Percentiles rank a stretch among this genome's conserved stretches.
phyloP scores from a whole-genome alignment of 2,888 invertebrate species.

The Theristus sp. region DNA sequence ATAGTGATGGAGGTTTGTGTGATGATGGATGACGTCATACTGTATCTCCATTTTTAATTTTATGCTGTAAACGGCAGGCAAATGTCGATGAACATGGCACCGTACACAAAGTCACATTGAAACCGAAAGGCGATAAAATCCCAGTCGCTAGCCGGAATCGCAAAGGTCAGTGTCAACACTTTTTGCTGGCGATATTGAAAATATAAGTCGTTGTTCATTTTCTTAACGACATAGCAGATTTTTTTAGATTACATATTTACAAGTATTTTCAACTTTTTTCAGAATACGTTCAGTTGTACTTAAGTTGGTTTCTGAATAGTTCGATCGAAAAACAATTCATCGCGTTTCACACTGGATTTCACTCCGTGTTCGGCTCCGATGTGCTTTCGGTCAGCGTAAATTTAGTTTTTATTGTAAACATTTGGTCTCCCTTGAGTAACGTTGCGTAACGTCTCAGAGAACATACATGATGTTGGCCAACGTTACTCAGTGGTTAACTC shows the following conservation, averaged over 20 bases:
- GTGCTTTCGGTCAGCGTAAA: constrained; percentile 42
- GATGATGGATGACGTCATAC: too few relatives aligned
- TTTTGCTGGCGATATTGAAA: too few relatives aligned
- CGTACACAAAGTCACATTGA: constrained; percentile 38
- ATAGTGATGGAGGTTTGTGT: too few relatives aligned
- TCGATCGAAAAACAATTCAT: constrained; percentile 43
- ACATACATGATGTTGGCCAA: too few relatives aligned
- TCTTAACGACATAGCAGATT: too few relatives aligned
- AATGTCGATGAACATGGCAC: constrained; percentile 34
- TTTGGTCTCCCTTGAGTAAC: too few relatives aligned
- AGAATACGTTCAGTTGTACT: constrained; percentile 43
- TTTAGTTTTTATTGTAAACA: too few relatives aligned
- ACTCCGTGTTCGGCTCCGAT: constrained; percentile 45
- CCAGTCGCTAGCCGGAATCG: constrained; percentile 42
- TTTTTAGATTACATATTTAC: too few relatives aligned
- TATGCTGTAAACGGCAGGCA: background rate
- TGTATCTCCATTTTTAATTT: background rate
- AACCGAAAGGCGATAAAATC: constrained; percentile 39
- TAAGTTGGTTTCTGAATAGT: constrained; percentile 42
- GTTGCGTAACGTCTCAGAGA: too few relatives aligned
- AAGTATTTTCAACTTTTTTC: constrained; percentile 7
- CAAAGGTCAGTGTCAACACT: constrained; percentile 26
- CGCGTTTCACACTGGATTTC: constrained; percentile 46
- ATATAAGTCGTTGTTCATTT: too few relatives aligned
- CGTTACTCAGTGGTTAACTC: too few relatives aligned